Conservation (phyloP, 2,797 vertebrate species). For the Bufotes viridis region DNA sequence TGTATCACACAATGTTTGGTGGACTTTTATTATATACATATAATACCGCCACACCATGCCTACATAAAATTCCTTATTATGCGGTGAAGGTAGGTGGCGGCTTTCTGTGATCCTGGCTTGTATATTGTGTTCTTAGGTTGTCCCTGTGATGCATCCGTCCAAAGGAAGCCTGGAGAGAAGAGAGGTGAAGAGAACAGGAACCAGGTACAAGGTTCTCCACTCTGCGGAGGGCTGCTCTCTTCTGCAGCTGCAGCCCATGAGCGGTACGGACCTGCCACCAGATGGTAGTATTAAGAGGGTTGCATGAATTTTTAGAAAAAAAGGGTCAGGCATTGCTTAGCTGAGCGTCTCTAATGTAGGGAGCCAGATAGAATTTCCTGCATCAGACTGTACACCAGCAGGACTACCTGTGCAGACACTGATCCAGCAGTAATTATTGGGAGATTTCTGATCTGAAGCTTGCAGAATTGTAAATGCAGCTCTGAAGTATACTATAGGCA, state of each 20-base stretch:
- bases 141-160: constrained; percentile 69
- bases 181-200: constrained; percentile 73
- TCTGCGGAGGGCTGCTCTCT: constrained; percentile 67
- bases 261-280: constrained; percentile 66
- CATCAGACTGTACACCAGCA: too few relatives aligned
- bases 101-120: too few relatives aligned
- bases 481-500: too few relatives aligned
- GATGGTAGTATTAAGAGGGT: neutral
- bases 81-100: neutral
- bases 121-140: constrained; percentile 65
- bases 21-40: neutral
- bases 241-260: constrained; percentile 76
- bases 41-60: neutral
- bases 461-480: too few relatives aligned
- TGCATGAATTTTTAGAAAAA: neutral
- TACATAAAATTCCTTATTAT: neutral
- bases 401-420: too few relatives aligned
- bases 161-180: constrained; percentile 66
- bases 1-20: neutral
- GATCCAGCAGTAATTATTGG: too few relatives aligned
- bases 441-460: too few relatives aligned
- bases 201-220: constrained; percentile 71
- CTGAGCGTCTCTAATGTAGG: too few relatives aligned
- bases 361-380: too few relatives aligned
- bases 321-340: too few relatives aligned